Evolutionary conservation across 1,140 invertebrate species (phyloP), one percentile per base, ranked within the genome.

Genomic region (Scaptodrosophila lebanonensis): DNA sequence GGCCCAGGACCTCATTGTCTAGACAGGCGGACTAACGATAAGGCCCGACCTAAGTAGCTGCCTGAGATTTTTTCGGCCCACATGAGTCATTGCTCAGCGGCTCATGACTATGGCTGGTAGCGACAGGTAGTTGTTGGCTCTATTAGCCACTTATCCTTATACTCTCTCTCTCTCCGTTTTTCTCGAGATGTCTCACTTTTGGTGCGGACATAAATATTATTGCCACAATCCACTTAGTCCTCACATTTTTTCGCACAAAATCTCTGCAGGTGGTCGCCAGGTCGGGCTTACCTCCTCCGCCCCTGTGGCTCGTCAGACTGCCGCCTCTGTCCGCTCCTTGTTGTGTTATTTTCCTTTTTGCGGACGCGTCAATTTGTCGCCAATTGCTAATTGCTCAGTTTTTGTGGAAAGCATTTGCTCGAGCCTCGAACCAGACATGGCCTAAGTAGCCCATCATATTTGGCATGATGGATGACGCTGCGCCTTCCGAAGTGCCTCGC

Each of bases 331-430:
- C 30, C 11, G n/a, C 16, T 43, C 36, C 44, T 33, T 29, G n/a
- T 47, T 16, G n/a, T 65, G 36, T 29, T 16, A 32, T 47, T 50
- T 56, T 62, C 48, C 47, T 27, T 2, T 22, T 70, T 32, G 54
- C 35, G 42, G 36, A 45, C 40, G 51, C 69, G 69, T 62, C 73
- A 82, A 79, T 79, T 79, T 79, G 73, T 79, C 73, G 73, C 73
- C 73, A 69, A 68, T 82, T 69, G 73, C 73, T 79, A 79, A 79
- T 79, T 79, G 75, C 64, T 35, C 51, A 27, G 44, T 52, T 57
- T 65, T 48, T 50, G 47, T 30, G 15, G 8, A 39, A 12, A 56
- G 22, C 18, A 35, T 12, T 18, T 20, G 35, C 18, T 38, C 5
- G 6, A 9, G 12, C 6, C 13, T 36, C 17, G 13, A 16, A 15